Base-by-base conservation (phyloP, 2,888 invertebrate genomes). In the Rapana venosa region DNA sequence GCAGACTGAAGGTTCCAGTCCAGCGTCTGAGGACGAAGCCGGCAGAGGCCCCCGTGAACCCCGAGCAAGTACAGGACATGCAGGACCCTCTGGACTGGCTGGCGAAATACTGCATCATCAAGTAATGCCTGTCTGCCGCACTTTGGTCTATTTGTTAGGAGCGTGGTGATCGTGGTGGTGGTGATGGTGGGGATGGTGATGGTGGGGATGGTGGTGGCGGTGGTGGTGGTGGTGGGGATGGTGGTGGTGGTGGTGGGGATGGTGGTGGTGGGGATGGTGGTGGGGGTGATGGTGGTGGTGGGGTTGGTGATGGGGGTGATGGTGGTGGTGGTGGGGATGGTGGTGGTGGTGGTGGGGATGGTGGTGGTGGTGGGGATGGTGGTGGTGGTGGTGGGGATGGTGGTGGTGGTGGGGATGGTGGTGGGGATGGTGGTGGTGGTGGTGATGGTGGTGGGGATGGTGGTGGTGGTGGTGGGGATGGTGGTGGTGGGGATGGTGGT, bases 51-150 rank as follows among this genome's bases (percentile, higher is more conserved):
- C 95, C 94, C 0, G 94, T 95, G 22, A 93, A 94, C 4, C 90
- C 93, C 58, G 93, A 94, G 36, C 95, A 95, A 74, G 89, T 95
- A n/a, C 93, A 93, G 87, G 93, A 94, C 30, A 92, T 95, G 87
- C 90, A 91, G 5, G 95, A 96, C 88, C 96, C 96, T 1, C 92
- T 95, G 8, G 96, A 96, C 92, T 96, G 95, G 83, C 88, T 92
- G 32, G 89, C 90, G 36, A 91, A 90, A 61, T 91, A 91, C 88
- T 91, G 89, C 85, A 90, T 91, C 79, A 90, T 91, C 84, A 92
- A 91, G 91, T 92, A 32, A 47, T n/a, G n/a, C n/a, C n/a, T n/a
- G n/a, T n/a, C n/a, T 81, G 90, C 70, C 32, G 13, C 17, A 13
- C 11, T n/a, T 4, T 79, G 74, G 74, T 74, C 74, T 20, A 6